phyloP scores from a whole-genome alignment of 2,888 invertebrate species.

The Cephus runcator region DNA sequence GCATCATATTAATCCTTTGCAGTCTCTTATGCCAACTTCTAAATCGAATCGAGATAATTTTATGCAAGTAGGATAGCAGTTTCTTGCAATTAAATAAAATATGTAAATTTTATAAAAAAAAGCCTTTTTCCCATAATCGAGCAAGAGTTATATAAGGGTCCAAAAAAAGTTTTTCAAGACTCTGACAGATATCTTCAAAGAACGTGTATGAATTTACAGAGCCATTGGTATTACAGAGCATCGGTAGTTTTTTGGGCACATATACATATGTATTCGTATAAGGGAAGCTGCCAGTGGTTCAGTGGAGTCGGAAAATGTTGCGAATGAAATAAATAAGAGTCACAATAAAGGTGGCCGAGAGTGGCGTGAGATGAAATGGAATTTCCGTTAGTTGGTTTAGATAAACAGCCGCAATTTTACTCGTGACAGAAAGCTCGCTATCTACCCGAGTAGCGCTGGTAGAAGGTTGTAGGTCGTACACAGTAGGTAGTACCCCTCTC shows the following conservation, averaged over 20 bases:
- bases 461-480: not conserved
- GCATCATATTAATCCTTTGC: not conserved
- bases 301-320: conserved; percentile 7
- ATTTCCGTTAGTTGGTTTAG: conserved; percentile 51
- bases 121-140: not conserved
- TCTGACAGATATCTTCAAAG: not conserved
- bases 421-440: conserved; percentile 23
- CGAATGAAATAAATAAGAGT: conserved; percentile 38
- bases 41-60: not conserved
- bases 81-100: not conserved
- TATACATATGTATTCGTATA: not conserved
- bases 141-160: not conserved
- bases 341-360: conserved; percentile 23
- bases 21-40: not conserved
- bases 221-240: not conserved
- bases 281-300: not conserved
- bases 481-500: conserved; percentile 19
- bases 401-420: conserved; percentile 57
- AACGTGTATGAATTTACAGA: not conserved
- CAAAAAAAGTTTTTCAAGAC: not conserved
- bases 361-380: conserved; percentile 45
- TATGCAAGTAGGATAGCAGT: not conserved
- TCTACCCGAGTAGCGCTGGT: not conserved
- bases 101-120: not conserved
- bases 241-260: not conserved